Evolutionary conservation across 2,797 vertebrate genomes (phyloP), one percentile per base, ranked within the genome.

Genomic region (Diplodus puntazzo): DNA sequence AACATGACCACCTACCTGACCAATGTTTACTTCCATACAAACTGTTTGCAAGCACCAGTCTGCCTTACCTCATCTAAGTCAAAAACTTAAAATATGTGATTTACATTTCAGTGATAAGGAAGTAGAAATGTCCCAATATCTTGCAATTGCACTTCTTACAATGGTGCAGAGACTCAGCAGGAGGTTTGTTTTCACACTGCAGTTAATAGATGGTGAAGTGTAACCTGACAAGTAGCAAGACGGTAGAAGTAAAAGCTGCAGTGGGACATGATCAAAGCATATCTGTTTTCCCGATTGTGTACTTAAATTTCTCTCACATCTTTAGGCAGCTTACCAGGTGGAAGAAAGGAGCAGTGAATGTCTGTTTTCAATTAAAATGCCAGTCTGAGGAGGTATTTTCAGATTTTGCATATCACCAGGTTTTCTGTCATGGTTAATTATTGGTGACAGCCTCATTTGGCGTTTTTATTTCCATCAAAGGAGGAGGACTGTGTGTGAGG

Each of bases 321-420:
- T 82, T 62, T 57, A 27, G 61, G 66, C 58, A 54, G 75, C 73
- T 63, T 45, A 67, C 68, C 75, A 87, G 73, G 84, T 78, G 85
- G 70, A 17, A 59, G 30, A 68, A 81, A 70, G 74, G 1, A 77
- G 79, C 59, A 62, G 73, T 0, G 10, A 57, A 18, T 0, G 53
- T 65, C 82, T 89, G 89, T 10, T 82, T 87, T 85, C 21, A 75
- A 78, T 92, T 84, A 85, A 89, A 90, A 88, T 58, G 59, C 75
- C 77, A 81, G 82, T 77, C 42, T 77, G 48, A 14, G 69, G 65
- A 57, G 48, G 46, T 43, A 55, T 76, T 81, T 77, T 66, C 70
- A 50, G 63, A 73, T 77, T 70, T 57, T 79, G 43, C 62, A 42
- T 69, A 64, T 86, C 84, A 78, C 73, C 16, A 63, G 58, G 59